Base-by-base conservation (phyloP, 2,888 invertebrate species). In the Myopa tessellatipennis region DNA sequence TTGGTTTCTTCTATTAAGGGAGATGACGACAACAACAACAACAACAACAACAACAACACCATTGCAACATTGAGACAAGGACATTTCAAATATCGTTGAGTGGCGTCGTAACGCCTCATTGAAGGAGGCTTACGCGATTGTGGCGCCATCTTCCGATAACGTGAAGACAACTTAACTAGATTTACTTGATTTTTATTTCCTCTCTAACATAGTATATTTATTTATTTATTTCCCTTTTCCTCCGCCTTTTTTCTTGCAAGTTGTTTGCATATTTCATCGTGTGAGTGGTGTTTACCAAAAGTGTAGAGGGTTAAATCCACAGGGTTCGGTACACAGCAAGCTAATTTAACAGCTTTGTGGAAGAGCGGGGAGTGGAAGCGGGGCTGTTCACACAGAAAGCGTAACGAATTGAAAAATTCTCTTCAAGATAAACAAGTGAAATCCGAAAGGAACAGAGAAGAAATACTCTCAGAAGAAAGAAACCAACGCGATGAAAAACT, bases 341-440 rank as follows among this genome's bases (percentile, higher is more conserved):
- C 58, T 75, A 69, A 69, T 75, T 68, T 58, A 34, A 40, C 65
- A 74, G 18, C 34, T 34, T 60, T 40, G 14, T 16, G 16, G 58
- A 55, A 18, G 38, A 38, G 16, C 4, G 60, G 16, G 40, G 14
- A n/a, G 10, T n/a, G 0, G 50, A 36, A 12, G 6, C 18, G 36
- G n/a, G 14, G 40, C 12, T 65, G 18, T 7, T 34, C 67, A 76
- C 67, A 65, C 65, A 58, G 65, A 77, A 71, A 77, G 77, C 67
- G 77, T 77, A 72, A 72, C 77, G 72, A 77, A 75, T 75, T 75
- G 75, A 58, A 75, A 75, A 60, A 75, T 75, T 75, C 60, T 63
- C 75, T 68, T 75, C 58, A 75, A 69, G 69, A 60, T 68, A 74
- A 74, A 67, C 74, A 67, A 68, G 71, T 52, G 26, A 74, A 65